A percentile compares a stretch with the other conserved stretches of the same genome.
phyloP scores from a whole-genome alignment of 2,113 vertebrate genomes.

The Myodes glareolus region DNA sequence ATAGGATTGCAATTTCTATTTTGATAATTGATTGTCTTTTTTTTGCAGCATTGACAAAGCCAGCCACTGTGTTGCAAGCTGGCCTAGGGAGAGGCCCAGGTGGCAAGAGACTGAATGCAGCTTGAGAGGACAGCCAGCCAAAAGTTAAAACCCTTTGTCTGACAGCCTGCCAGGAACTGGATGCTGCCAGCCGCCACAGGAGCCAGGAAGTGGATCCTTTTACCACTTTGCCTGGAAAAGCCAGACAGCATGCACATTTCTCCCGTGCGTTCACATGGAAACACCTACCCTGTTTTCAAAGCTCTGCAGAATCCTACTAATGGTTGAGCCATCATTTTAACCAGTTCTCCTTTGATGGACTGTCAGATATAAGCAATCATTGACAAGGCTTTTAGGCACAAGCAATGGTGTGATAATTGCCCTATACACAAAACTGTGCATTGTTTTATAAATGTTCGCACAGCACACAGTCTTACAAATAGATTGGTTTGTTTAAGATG shows the following conservation, averaged over 20 bases:
- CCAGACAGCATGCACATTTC: background rate
- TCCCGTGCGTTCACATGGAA: background rate
- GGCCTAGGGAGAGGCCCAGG: background rate
- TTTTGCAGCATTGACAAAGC: background rate
- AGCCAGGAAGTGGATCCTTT: background rate
- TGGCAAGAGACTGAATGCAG: background rate
- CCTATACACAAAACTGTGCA: background rate
- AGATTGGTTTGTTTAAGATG: background rate
- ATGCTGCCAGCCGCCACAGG: background rate
- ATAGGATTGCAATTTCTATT: background rate
- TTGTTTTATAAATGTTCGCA: background rate
- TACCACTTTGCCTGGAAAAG: background rate
- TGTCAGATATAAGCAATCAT: background rate
- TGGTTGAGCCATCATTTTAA: background rate
- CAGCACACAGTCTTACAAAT: background rate
- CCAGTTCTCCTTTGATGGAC: background rate
- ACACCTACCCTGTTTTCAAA: background rate
- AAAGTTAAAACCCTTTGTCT: background rate
- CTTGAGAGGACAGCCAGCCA: background rate
- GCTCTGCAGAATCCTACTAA: background rate
- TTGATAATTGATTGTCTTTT: background rate
- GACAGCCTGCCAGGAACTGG: background rate
- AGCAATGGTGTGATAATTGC: background rate
- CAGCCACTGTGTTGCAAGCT: background rate
- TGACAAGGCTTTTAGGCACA: background rate